Percentiles rank a stretch among this genome's conserved stretches.
phyloP scores from a whole-genome alignment of 1,140 invertebrate genomes.

The Geopemphigus sp. region DNA sequence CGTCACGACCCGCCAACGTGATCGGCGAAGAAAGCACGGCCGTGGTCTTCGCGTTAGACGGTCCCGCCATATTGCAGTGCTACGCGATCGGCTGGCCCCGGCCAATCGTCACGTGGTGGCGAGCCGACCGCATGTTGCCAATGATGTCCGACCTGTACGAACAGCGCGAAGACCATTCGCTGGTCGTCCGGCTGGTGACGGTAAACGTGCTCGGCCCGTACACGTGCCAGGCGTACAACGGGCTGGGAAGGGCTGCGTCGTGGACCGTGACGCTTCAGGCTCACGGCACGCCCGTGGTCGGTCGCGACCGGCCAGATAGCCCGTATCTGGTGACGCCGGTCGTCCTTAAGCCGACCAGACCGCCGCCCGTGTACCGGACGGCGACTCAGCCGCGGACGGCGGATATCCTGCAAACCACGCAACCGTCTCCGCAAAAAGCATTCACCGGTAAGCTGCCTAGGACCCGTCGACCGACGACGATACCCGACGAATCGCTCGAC shows the following conservation, averaged over 20 bases:
- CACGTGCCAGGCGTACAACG: slow-evolving; percentile 84
- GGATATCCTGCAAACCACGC: background rate
- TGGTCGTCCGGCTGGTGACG: slow-evolving; percentile 70
- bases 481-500: too few species aligned
- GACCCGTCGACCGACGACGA: too few species aligned
- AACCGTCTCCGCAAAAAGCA: slow-evolving; percentile 47
- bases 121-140: slow-evolving; percentile 67
- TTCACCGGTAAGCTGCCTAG: slow-evolving; percentile 53
- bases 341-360: slow-evolving; percentile 46
- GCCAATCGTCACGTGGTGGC: slow-evolving; percentile 83
- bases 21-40: slow-evolving; percentile 62
- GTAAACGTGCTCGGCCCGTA: slow-evolving; percentile 75
- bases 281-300: slow-evolving; percentile 63
- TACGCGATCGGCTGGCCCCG: slow-evolving; percentile 78
- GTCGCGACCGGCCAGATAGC: slow-evolving; percentile 55
- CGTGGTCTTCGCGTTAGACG: slow-evolving; percentile 69
- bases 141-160: slow-evolving; percentile 71
- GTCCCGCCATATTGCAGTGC: slow-evolving; percentile 71
- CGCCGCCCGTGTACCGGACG: slow-evolving; percentile 50
- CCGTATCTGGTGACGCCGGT: slow-evolving; percentile 55
- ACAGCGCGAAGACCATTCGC: slow-evolving; percentile 69
- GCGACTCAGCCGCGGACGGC: background rate
- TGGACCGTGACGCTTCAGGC: slow-evolving; percentile 72
- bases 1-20: slow-evolving; percentile 58
- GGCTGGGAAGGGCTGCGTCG: slow-evolving; percentile 70